Percentiles rank a stretch among this genome's conserved stretches.
Conservation (phyloP, 2,797 vertebrate species). For the Pithecia hirsuta region DNA sequence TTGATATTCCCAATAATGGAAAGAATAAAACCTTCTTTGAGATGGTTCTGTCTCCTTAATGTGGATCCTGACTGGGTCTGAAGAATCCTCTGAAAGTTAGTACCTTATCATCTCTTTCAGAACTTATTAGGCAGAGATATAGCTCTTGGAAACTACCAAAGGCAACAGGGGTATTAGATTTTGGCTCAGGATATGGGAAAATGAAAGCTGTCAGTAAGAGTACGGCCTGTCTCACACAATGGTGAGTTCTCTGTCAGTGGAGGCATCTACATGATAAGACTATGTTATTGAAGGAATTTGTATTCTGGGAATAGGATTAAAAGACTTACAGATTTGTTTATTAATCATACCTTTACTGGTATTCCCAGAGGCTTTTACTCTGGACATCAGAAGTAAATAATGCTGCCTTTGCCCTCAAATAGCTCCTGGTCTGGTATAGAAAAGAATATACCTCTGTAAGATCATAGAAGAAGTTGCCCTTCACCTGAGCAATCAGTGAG, state of each 20-base stretch:
- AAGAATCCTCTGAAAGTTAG: conserved; percentile 35
- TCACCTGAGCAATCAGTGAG: neutral
- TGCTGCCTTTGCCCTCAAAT: neutral
- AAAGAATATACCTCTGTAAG: neutral
- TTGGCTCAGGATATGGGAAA: neutral
- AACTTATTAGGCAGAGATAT: neutral
- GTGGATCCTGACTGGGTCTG: neutral
- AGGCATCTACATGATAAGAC: neutral
- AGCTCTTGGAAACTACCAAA: neutral
- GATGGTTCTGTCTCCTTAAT: neutral
- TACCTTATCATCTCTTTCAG: conserved; percentile 6
- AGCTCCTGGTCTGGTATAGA: neutral
- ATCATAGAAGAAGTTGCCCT: neutral
- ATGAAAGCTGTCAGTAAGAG: neutral
- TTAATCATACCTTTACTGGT: neutral
- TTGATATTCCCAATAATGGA: neutral
- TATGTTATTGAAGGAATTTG: conserved; percentile 8
- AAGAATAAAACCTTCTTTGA: neutral
- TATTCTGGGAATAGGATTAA: conserved; percentile 18
- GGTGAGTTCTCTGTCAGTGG: neutral
- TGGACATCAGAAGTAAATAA: conserved; percentile 4
- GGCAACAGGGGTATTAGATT: neutral
- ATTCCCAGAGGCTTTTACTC: conserved; percentile 10
- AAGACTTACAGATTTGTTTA: neutral
- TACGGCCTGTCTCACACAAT: neutral